These are phyloP conservation scores for Sparidentex hasta DNA, from an alignment of 2,797 vertebrate genomes.

Conservation along the genomic window DNA sequence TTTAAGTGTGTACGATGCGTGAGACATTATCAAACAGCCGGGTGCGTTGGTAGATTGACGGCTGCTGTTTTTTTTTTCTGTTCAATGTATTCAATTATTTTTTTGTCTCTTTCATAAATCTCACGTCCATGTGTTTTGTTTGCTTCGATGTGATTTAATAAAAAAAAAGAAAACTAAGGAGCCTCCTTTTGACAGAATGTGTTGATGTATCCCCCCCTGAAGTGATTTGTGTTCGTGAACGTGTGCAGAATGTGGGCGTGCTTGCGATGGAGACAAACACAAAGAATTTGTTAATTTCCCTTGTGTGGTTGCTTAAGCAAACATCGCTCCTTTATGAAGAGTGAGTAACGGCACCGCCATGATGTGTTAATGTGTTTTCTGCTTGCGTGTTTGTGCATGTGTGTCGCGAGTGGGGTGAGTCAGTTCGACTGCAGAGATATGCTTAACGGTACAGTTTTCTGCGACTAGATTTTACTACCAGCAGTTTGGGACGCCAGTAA, in stretches of 20 bases:
- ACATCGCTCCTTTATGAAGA: conserved; percentile 70
- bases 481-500: conserved; percentile 69
- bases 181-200: not conserved
- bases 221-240: conserved; percentile 24
- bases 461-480: conserved; percentile 59
- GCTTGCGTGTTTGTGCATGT: conserved; percentile 22
- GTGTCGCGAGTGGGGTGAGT: conserved; percentile 28
- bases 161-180: not conserved
- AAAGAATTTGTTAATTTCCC: conserved; percentile 81
- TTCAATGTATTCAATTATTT: not conserved
- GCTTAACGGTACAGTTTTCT: conserved; percentile 63
- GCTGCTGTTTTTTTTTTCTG: too few relatives aligned
- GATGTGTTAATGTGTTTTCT: conserved; percentile 58
- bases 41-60: not conserved
- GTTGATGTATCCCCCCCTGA: not conserved
- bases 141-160: not conserved
- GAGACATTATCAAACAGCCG: not conserved
- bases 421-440: conserved; percentile 62
- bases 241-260: not conserved
- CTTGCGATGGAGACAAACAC: conserved; percentile 17
- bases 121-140: not conserved
- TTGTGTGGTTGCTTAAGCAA: conserved; percentile 79
- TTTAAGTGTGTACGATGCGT: not conserved
- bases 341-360: conserved; percentile 56
- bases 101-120: not conserved